These are phyloP conservation scores for Dicyrtoma fusca DNA, from an alignment of 2,888 invertebrate species.

Conservation along the genomic window DNA sequence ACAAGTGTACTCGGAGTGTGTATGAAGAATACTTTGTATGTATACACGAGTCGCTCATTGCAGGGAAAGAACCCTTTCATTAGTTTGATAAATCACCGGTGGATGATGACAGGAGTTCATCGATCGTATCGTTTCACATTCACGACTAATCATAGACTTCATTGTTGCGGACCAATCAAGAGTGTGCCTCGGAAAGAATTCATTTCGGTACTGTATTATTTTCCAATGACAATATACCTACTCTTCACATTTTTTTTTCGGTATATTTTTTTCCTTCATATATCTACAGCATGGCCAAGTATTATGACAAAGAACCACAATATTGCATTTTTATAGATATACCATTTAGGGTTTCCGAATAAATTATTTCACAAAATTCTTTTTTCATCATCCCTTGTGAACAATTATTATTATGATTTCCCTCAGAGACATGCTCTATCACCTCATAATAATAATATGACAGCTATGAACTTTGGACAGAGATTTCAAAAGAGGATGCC, in stretches of 20 bases:
- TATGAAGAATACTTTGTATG: background rate
- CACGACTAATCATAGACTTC: constrained; percentile 39
- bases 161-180: constrained; percentile 43
- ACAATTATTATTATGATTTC: too few relatives aligned
- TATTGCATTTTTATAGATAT: too few relatives aligned
- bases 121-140: constrained; percentile 41
- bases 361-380: too few relatives aligned
- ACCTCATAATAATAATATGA: too few relatives aligned
- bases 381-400: too few relatives aligned
- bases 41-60: constrained; percentile 19
- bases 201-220: constrained; percentile 17
- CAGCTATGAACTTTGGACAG: too few relatives aligned
- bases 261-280: background rate
- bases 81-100: constrained; percentile 45
- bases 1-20: background rate
- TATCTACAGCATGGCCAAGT: too few relatives aligned
- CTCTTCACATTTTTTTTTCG: background rate
- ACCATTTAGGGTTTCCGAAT: too few relatives aligned
- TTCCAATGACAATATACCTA: background rate
- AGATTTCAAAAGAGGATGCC: too few relatives aligned
- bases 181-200: constrained; percentile 20
- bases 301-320: too few relatives aligned
- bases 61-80: constrained; percentile 42
- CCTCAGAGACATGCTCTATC: too few relatives aligned
- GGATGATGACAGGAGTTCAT: constrained; percentile 46